Evolutionary conservation across 2,888 invertebrate genomes (phyloP).

Genomic region (Sylvicola cinctus): DNA sequence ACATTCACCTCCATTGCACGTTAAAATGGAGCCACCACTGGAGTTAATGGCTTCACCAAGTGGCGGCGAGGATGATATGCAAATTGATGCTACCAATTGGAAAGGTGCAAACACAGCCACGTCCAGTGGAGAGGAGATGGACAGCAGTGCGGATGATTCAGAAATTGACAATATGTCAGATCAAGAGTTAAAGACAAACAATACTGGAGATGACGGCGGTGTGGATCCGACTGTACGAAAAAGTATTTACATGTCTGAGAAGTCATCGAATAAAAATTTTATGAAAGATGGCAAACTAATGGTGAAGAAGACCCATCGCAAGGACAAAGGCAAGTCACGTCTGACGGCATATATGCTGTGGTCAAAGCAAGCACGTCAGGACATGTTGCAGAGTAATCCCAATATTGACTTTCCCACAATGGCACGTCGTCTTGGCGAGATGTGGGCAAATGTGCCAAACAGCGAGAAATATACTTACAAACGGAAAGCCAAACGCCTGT

Average conservation of each 20-base stretch:
- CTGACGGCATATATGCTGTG: slow-evolving; percentile 83
- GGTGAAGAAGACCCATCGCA: slow-evolving; percentile 52
- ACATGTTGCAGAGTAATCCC: slow-evolving; percentile 47
- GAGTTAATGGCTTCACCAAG: slow-evolving; percentile 1
- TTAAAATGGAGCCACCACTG: neutral
- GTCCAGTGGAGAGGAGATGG: too few species aligned
- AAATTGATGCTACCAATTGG: too few species aligned
- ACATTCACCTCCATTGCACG: neutral
- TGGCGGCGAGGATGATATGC: neutral
- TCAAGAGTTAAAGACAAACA: too few species aligned
- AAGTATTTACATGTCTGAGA: slow-evolving; percentile 55
- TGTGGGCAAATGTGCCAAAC: slow-evolving; percentile 67
- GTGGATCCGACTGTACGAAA: slow-evolving; percentile 19
- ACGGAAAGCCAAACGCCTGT: slow-evolving; percentile 53
- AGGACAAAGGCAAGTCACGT: slow-evolving; percentile 59
- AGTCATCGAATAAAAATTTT: slow-evolving; percentile 52
- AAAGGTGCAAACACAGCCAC: too few species aligned
- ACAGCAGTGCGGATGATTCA: slow-evolving; percentile 9
- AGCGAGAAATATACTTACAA: slow-evolving; percentile 54
- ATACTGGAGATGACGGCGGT: slow-evolving; percentile 14
- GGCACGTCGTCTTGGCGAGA: slow-evolving; percentile 65
- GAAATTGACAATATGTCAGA: slow-evolving; percentile 11
- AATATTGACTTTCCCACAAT: slow-evolving; percentile 68
- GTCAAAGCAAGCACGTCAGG: slow-evolving; percentile 65
- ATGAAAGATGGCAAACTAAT: slow-evolving; percentile 37